Evolutionary conservation across 2,113 vertebrate genomes (phyloP), one percentile per base, ranked within the genome.

Genomic region (Salvator merianae): DNA sequence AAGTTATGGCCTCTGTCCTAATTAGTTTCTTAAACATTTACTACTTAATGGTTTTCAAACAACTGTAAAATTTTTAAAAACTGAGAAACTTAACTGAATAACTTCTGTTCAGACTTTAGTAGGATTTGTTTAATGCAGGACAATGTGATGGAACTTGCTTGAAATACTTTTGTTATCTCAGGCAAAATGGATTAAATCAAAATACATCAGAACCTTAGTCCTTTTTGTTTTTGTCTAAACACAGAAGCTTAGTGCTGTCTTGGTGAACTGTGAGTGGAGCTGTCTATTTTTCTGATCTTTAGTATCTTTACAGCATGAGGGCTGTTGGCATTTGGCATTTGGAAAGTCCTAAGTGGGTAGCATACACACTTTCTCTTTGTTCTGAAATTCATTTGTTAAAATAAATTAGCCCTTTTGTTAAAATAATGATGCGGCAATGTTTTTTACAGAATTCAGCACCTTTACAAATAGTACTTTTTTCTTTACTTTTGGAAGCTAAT

Each of bases 1-100:
- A 96, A 95, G 95, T 94, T 93, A 96, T 94, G 97, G 95, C 97
- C 97, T 98, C 97, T 96, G 96, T 97, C 96, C 96, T 97, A 95
- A 97, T 97, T 97, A 96, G 96, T 96, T 97, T 98, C 96, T 98
- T 97, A 98, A 97, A 95, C 95, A 96, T 98, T 98, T 98, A 97
- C 97, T 98, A 97, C 97, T 98, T 96, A 97, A 97, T 97, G 97
- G 96, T 97, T 97, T 98, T 97, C 95, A 93, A 97, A 96, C 95
- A 94, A 96, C 93, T 97, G 94, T 95, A 97, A 96, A 95, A 96
- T 96, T 95, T 97, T 96, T 97, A 97, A 96, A 96, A 95, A 96
- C 98, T 97, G 96, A 97, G 94, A 95, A 97, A 97, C 95, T 95
- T 96, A n/a, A 95, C 93, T 96, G 95, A 93, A 96, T 95, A 96